Evolutionary conservation across 2,797 vertebrate species (phyloP).

Genomic region (Malacoraja senta): DNA sequence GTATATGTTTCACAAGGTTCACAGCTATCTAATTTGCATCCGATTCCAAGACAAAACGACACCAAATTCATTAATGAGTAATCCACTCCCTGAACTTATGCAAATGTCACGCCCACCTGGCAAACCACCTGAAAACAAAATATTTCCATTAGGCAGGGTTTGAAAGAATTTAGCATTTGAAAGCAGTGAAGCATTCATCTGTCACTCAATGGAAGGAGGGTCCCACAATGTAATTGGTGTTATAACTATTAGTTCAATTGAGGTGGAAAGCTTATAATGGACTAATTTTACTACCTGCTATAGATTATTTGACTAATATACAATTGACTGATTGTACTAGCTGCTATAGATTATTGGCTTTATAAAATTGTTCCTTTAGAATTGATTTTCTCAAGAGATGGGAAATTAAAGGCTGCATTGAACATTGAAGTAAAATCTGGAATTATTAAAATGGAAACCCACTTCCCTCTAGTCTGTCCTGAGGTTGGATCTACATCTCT

Average conservation of each 20-base stretch:
- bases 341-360: neutral
- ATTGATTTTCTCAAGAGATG: neutral
- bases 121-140: slow-evolving; percentile 37
- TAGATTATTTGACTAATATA: neutral
- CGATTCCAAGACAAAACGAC: slow-evolving; percentile 15
- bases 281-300: neutral
- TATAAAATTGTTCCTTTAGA: neutral
- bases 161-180: neutral
- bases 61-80: slow-evolving; percentile 12
- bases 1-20: slow-evolving; percentile 14
- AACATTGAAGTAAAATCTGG: neutral
- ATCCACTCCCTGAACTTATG: slow-evolving; percentile 33
- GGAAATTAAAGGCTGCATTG: neutral
- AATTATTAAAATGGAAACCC: neutral
- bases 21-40: slow-evolving; percentile 29
- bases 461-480: neutral
- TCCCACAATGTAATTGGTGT: neutral
- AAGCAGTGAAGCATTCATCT: neutral
- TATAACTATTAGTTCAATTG: neutral
- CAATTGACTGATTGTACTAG: neutral
- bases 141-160: slow-evolving; percentile 30
- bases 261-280: neutral
- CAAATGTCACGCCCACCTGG: slow-evolving; percentile 33
- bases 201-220: neutral
- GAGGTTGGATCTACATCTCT: neutral